phyloP scores from a whole-genome alignment of 2,797 vertebrate species.

The Pelochelys cantorii region DNA sequence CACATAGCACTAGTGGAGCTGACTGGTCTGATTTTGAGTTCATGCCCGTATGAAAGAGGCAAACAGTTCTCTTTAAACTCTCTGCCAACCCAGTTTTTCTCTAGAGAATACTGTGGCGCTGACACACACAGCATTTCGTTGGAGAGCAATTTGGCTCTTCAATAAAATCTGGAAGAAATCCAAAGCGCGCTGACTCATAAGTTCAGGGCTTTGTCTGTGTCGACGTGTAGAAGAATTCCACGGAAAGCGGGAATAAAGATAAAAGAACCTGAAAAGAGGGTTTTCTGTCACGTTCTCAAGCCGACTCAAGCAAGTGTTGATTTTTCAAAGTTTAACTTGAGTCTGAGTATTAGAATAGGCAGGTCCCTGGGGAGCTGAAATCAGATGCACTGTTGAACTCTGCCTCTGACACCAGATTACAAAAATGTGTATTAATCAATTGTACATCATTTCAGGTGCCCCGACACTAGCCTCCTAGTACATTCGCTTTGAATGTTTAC shows the following conservation, averaged over 20 bases:
- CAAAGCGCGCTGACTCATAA: not conserved
- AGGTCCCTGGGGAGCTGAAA: not conserved
- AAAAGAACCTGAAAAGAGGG: fast-evolving
- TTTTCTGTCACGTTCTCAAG: not conserved
- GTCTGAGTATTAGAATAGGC: not conserved
- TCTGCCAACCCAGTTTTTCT: not conserved
- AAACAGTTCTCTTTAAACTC: not conserved
- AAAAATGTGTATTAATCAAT: not conserved
- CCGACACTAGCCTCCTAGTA: not conserved
- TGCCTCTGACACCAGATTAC: not conserved
- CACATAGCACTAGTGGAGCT: not conserved
- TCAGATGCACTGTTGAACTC: not conserved
- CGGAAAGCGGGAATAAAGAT: not conserved
- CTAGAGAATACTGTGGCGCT: not conserved
- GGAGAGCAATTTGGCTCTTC: not conserved
- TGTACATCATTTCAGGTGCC: not conserved
- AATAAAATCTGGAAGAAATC: not conserved
- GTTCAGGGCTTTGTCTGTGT: not conserved
- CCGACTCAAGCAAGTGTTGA: not conserved
- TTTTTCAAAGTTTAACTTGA: not conserved
- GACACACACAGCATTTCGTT: not conserved
- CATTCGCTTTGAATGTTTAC: not conserved
- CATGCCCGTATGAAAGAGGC: not conserved
- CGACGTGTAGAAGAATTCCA: not conserved
- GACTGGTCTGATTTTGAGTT: not conserved